These are phyloP conservation scores for Dendrolimus houi DNA, from an alignment of 2,888 invertebrate species.

Conservation along the genomic window DNA sequence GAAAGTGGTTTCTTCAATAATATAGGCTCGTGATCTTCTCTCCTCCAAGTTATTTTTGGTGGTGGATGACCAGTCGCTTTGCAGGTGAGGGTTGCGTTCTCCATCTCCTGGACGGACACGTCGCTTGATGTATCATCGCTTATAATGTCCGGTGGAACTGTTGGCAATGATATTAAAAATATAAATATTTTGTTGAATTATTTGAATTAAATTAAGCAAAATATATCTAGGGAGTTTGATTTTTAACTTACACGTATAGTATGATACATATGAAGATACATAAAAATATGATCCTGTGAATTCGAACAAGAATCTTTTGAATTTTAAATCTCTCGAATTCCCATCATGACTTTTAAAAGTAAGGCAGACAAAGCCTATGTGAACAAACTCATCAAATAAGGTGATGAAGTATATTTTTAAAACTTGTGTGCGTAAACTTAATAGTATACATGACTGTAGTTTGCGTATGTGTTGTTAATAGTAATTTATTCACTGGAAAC, in stretches of 20 bases:
- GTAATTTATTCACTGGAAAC: not conserved
- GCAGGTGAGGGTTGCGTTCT: slow-evolving; percentile 89
- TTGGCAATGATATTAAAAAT: slow-evolving; percentile 14
- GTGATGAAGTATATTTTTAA: no score
- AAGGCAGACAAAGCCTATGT: no score
- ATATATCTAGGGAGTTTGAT: not conserved
- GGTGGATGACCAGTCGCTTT: slow-evolving; percentile 88
- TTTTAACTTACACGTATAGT: not conserved
- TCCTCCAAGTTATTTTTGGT: slow-evolving; percentile 88
- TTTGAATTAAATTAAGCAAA: no score
- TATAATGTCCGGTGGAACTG: slow-evolving; percentile 88
- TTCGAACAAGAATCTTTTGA: no score
- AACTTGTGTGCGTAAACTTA: no score
- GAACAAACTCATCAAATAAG: no score
- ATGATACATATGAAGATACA: not conserved
- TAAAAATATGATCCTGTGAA: no score
- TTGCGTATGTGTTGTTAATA: no score
- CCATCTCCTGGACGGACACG: slow-evolving; percentile 87
- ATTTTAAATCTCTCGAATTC: no score
- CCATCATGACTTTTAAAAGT: no score
- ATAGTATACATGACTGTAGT: no score
- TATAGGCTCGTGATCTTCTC: slow-evolving; percentile 83
- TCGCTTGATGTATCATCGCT: slow-evolving; percentile 87
- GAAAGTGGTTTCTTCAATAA: slow-evolving; percentile 71
- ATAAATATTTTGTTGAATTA: not conserved